Evolutionary conservation across 1,140 invertebrate species (phyloP), one percentile per base, ranked within the genome.

Genomic region (Diprion similis): DNA sequence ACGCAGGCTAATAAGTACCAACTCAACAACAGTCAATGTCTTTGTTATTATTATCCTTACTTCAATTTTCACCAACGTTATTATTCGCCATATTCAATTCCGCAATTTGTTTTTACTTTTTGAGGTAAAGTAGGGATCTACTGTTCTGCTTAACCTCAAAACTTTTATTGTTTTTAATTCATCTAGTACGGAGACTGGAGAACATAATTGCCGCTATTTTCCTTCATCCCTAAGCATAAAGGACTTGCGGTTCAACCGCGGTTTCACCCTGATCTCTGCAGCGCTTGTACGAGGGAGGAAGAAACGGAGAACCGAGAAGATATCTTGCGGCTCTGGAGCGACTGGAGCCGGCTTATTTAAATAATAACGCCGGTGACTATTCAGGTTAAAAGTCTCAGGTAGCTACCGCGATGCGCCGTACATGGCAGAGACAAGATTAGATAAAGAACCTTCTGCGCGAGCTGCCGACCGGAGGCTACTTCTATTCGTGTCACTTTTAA

Each of bases 361-460:
- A 81, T 81, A 81, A 80, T 81, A 81, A 81, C 77, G 79, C 80
- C 74, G 77, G 74, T n/a, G 76, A 77, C 79, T 77, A 79, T 17
- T 59, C 59, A 73, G 78, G 59, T 80, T 80, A 80, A 80, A 74
- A 80, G 51, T 59, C n/a, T 59, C 51, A 59, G 51, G 51, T 59
- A 59, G 80, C 75, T 77, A 78, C 68, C 76, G 51, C 11, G 51
- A 59, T 59, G 74, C 73, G 75, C 80, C 80, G 75, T 81, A 81
- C 80, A 81, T 81, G 78, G 80, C 80, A 76, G 73, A 75, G 74
- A 81, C 80, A 77, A 81, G 80, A 81, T 81, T 81, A 81, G 80
- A 81, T 81, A 80, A 81, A 81, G 67, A 64, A 37, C 76, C 73
- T 9, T 13, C 51, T 59, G 51, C 51, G 1, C 73, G 46, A 70